Evolutionary conservation across 2,113 vertebrate species (phyloP).

Genomic region (Myiozetetes cayanensis): DNA sequence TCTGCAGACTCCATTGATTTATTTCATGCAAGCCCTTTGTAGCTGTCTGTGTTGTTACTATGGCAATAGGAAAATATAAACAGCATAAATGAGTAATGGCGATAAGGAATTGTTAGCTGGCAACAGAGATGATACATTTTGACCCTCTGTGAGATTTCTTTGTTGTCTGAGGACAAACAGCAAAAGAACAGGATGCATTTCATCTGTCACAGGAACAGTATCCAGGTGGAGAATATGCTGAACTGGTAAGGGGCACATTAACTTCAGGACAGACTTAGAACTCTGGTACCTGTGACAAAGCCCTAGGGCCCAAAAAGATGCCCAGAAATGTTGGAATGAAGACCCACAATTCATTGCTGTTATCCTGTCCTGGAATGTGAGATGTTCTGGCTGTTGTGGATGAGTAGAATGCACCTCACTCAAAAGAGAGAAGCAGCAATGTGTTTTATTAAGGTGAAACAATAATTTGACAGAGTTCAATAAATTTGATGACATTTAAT

Average conservation of each 20-base stretch:
- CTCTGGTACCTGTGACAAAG: background rate
- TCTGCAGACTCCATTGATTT: constrained; percentile 41
- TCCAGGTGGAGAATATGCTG: background rate
- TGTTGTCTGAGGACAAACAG: background rate
- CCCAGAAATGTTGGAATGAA: background rate
- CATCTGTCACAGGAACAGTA: background rate
- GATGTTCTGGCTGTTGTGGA: background rate
- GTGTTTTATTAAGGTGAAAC: background rate
- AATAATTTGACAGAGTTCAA: background rate
- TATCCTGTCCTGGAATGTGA: background rate
- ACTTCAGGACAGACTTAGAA: background rate
- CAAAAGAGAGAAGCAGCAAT: background rate
- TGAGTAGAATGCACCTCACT: background rate
- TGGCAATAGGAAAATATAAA: constrained; percentile 51
- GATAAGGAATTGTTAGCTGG: constrained; percentile 58
- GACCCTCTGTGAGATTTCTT: constrained; percentile 16
- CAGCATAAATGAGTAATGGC: constrained; percentile 43
- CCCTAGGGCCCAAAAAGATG: background rate
- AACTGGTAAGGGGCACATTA: background rate
- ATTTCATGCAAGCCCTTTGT: constrained; percentile 50
- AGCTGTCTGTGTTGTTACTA: constrained; percentile 41
- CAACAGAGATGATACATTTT: constrained; percentile 33
- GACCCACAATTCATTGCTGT: background rate
- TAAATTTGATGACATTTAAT: background rate
- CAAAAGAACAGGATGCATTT: background rate